These are phyloP conservation scores for Thyatira batis DNA, from an alignment of 2,888 invertebrate genomes.

Conservation along the genomic window DNA sequence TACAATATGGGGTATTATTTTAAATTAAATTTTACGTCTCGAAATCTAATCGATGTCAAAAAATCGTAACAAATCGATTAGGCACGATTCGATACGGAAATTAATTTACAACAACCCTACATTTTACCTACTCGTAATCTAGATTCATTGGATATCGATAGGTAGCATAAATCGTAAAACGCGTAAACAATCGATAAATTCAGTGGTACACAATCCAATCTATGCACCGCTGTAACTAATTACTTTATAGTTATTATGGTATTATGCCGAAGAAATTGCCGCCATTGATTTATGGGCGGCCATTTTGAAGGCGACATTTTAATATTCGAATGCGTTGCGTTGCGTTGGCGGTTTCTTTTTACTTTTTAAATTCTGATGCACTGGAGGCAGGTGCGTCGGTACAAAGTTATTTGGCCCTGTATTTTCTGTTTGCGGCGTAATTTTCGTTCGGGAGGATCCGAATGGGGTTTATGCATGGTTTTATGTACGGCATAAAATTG, in stretches of 20 bases:
- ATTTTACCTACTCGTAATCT: conserved; percentile 33
- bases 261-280: conserved; percentile 68
- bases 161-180: conserved; percentile 27
- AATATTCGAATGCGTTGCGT: conserved; percentile 71
- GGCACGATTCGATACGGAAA: conserved; percentile 37
- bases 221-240: conserved; percentile 72
- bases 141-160: conserved; percentile 22
- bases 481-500: conserved; percentile 51
- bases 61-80: conserved; percentile 56
- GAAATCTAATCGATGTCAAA: not conserved
- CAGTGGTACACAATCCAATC: conserved; percentile 44
- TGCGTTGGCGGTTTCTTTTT: conserved; percentile 51
- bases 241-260: conserved; percentile 76
- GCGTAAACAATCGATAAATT: conserved; percentile 59
- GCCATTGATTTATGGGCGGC: conserved; percentile 72
- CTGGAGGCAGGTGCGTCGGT: conserved; percentile 66
- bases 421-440: conserved; percentile 52
- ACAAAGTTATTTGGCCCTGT: conserved; percentile 56
- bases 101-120: conserved; percentile 42
- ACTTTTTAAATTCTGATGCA: conserved; percentile 62
- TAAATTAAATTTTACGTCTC: not conserved
- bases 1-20: not conserved
- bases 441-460: conserved; percentile 54
- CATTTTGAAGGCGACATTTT: conserved; percentile 73
- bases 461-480: conserved; percentile 47